A percentile compares a stretch with the other conserved stretches of the same genome.
phyloP scores from a whole-genome alignment of 2,797 vertebrate species.

The Gorsachius magnificus region DNA sequence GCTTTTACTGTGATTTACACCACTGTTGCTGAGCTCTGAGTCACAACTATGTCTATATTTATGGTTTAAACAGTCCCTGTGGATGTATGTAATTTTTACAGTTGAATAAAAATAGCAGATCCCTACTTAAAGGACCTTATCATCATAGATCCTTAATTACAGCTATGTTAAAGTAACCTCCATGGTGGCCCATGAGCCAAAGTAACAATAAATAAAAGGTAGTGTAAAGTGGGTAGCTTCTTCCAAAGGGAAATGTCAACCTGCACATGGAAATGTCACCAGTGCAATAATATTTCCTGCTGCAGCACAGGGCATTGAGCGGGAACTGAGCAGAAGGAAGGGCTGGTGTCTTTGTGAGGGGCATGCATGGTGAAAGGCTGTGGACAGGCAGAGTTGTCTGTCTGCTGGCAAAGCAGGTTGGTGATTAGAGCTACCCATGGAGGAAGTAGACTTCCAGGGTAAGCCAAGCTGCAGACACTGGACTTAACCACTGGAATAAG shows the following conservation, averaged over 20 bases:
- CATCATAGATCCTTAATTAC: constrained; percentile 52
- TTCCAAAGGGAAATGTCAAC: constrained; percentile 61
- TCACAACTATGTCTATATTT: background rate
- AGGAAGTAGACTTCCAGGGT: background rate
- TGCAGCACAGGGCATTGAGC: background rate
- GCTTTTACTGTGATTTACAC: constrained; percentile 23
- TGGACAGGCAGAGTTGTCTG: background rate
- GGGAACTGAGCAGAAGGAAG: background rate
- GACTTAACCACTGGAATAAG: background rate
- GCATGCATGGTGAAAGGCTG: fast-evolving
- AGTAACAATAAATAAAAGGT: constrained; percentile 53
- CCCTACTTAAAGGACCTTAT: constrained; percentile 28
- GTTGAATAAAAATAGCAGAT: constrained; percentile 43
- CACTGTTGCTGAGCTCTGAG: background rate
- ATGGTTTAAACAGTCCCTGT: constrained; percentile 15
- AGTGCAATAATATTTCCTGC: background rate
- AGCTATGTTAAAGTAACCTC: constrained; percentile 44
- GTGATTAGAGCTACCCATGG: background rate
- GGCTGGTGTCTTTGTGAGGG: background rate
- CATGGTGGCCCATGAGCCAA: background rate
- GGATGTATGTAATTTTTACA: constrained; percentile 35
- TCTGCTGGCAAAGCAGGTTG: background rate
- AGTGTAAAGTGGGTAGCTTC: constrained; percentile 39
- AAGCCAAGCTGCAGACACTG: background rate
- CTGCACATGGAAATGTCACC: constrained; percentile 52